These are phyloP conservation scores for Thunnus thynnus DNA, from an alignment of 2,113 vertebrate genomes.

Conservation along the genomic window DNA sequence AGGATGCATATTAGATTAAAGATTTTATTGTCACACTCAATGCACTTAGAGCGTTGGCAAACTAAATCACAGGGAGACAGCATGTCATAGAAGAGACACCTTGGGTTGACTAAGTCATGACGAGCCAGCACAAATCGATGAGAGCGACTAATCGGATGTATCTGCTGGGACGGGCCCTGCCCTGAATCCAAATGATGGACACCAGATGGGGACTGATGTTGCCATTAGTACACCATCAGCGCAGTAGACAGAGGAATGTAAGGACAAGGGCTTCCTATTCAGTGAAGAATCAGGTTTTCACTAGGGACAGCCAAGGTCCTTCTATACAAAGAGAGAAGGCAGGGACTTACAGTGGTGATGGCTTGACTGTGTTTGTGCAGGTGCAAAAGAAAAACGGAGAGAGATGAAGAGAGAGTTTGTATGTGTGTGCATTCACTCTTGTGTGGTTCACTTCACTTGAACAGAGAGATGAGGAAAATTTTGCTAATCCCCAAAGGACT, in stretches of 20 bases:
- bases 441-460: slow-evolving; percentile 6
- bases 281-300: slow-evolving; percentile 66
- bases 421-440: neutral
- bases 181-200: slow-evolving; percentile 81
- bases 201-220: slow-evolving; percentile 77
- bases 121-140: slow-evolving; percentile 82
- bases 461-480: neutral
- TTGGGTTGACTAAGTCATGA: slow-evolving; percentile 83
- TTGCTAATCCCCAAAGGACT: neutral
- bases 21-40: slow-evolving; percentile 85
- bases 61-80: slow-evolving; percentile 82
- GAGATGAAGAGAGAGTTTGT: slow-evolving; percentile 3
- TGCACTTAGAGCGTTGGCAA: slow-evolving; percentile 84
- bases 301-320: slow-evolving; percentile 66
- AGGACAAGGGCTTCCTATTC: slow-evolving; percentile 72
- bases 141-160: slow-evolving; percentile 82
- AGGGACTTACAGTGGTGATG: slow-evolving; percentile 1
- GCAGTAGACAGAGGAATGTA: slow-evolving; percentile 61
- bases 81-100: slow-evolving; percentile 84
- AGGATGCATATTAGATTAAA: slow-evolving; percentile 84
- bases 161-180: slow-evolving; percentile 75
- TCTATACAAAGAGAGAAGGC: slow-evolving; percentile 45
- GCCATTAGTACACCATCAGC: slow-evolving; percentile 76
- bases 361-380: slow-evolving; percentile 23
- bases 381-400: neutral